Evolutionary conservation across 2,888 invertebrate genomes (phyloP).

Genomic region (Chorisops tibialis): DNA sequence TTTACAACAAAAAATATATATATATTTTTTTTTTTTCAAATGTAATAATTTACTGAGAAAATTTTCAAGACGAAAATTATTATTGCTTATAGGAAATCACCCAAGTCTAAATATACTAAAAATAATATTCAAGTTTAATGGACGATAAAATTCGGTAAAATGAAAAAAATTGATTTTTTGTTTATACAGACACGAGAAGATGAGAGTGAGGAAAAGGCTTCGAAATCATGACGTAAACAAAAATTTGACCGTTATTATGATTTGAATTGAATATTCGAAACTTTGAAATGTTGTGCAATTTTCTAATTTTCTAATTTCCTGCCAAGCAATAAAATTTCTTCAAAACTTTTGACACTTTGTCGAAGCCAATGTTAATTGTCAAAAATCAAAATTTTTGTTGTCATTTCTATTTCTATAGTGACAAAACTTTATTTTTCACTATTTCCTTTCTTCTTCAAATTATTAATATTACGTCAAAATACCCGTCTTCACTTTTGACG

Average conservation of each 20-base stretch:
- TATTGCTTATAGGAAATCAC: not conserved
- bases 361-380: no score
- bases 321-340: not conserved
- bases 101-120: constrained; percentile 12
- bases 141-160: constrained; percentile 1
- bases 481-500: no score
- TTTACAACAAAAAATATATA: no score
- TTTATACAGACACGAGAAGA: constrained; percentile 3
- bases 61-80: no score
- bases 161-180: not conserved
- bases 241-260: not conserved
- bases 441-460: no score
- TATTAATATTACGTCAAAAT: no score
- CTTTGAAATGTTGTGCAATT: not conserved
- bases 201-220: not conserved
- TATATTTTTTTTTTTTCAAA: no score
- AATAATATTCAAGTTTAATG: constrained; percentile 14
- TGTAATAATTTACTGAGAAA: no score
- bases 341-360: no score
- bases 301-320: not conserved
- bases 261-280: not conserved
- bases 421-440: no score
- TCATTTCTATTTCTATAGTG: no score
- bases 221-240: not conserved
- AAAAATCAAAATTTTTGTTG: no score